phyloP scores from a whole-genome alignment of 1,140 invertebrate genomes.

The Drosophila repletoides region DNA sequence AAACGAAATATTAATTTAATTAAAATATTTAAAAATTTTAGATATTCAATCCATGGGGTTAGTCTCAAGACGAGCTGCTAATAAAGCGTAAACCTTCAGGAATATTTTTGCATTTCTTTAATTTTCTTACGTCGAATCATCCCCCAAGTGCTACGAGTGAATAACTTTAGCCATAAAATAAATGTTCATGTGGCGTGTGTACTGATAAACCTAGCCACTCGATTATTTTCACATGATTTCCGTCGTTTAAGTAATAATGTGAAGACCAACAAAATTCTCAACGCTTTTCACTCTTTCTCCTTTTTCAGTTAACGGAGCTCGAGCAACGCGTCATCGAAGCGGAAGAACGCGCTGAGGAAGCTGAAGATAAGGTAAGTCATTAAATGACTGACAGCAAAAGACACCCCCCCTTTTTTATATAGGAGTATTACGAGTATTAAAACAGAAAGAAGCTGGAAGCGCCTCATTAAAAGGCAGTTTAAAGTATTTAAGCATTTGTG shows the following conservation, averaged over 20 bases:
- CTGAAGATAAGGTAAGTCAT: constrained; percentile 93
- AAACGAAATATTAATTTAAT: too few relatives aligned
- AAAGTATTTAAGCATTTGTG: constrained; percentile 45
- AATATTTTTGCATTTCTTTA: too few relatives aligned
- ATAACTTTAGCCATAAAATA: constrained; percentile 16
- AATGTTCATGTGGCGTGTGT: constrained; percentile 14
- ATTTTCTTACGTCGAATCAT: not conserved
- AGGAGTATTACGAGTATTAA: constrained; percentile 18
- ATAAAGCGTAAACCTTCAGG: too few relatives aligned
- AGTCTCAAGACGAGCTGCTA: too few relatives aligned
- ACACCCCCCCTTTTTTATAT: not conserved
- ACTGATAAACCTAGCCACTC: constrained; percentile 21
- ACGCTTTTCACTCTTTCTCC: constrained; percentile 57
- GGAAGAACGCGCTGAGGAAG: constrained; percentile 93
- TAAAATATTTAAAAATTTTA: too few relatives aligned
- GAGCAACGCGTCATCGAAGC: constrained; percentile 95
- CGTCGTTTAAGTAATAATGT: constrained; percentile 26
- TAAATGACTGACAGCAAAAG: constrained; percentile 49
- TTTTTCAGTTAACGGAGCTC: constrained; percentile 94
- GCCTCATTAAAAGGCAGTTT: constrained; percentile 56
- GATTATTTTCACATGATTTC: constrained; percentile 55
- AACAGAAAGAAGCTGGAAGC: constrained; percentile 27
- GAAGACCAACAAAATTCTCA: not conserved
- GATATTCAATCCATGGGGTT: too few relatives aligned
- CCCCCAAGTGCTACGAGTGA: not conserved